Conservation (phyloP, 1,140 invertebrate species). For the Megathymus violae region DNA sequence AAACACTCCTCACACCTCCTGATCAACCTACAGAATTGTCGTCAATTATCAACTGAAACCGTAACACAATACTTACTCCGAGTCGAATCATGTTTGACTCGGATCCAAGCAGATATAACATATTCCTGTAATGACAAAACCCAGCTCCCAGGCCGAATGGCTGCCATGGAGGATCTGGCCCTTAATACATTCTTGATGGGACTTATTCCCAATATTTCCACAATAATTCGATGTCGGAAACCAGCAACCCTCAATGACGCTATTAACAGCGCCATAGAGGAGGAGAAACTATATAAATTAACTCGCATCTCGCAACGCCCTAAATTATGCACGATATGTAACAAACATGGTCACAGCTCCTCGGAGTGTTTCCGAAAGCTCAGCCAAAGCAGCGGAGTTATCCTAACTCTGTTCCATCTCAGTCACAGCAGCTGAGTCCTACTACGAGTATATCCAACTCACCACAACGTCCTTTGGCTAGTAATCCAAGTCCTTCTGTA, state of each 20-base stretch:
- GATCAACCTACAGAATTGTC: constrained; percentile 42
- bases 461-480: no score
- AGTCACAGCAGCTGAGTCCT: no score
- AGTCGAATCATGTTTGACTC: constrained; percentile 40
- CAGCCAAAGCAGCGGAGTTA: no score
- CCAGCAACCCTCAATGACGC: constrained; percentile 36
- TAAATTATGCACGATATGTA: constrained; percentile 11
- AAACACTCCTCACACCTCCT: constrained; percentile 45
- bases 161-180: constrained; percentile 46
- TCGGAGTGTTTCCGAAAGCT: constrained; percentile 19
- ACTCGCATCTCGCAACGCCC: neutral
- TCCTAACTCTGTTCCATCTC: neutral
- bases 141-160: constrained; percentile 42
- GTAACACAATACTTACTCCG: constrained; percentile 40
- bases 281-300: constrained; percentile 22
- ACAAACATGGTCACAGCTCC: constrained; percentile 7
- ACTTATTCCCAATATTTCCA: constrained; percentile 28
- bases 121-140: constrained; percentile 16
- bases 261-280: constrained; percentile 33
- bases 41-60: constrained; percentile 29
- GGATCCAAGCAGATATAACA: constrained; percentile 42
- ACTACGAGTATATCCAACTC: no score
- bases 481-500: no score
- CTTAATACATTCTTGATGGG: constrained; percentile 46
- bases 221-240: constrained; percentile 42